Conservation (phyloP, 2,888 invertebrate species). For the Caenorhabditis sp. region DNA sequence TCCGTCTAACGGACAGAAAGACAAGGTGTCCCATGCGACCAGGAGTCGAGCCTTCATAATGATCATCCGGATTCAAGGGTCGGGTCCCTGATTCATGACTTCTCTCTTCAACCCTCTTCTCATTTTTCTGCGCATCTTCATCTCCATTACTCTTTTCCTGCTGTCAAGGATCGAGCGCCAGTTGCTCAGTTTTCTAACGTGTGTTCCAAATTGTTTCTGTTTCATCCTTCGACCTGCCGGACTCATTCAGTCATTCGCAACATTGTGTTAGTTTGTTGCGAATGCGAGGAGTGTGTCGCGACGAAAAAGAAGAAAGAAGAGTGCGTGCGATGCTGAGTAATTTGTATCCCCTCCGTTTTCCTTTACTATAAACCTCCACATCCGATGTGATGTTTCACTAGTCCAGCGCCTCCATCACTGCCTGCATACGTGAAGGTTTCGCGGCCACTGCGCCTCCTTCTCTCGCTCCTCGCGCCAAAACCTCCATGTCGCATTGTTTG, state of each 20-base stretch:
- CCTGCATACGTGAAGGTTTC: slow-evolving; percentile 48
- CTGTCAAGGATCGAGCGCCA: background rate
- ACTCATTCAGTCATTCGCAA: slow-evolving; percentile 41
- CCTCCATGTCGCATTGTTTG: slow-evolving; percentile 43
- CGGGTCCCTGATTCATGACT: slow-evolving; percentile 1
- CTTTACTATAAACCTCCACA: slow-evolving; percentile 25
- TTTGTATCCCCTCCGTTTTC: slow-evolving; percentile 36
- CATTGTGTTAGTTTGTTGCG: slow-evolving; percentile 43
- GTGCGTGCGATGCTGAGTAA: slow-evolving; percentile 61
- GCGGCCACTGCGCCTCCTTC: slow-evolving; percentile 38
- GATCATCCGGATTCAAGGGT: slow-evolving; percentile 11
- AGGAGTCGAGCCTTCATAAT: slow-evolving; percentile 49
- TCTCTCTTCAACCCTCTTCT: slow-evolving; percentile 12
- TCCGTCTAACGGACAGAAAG: slow-evolving; percentile 27
- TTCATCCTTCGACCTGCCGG: slow-evolving; percentile 24
- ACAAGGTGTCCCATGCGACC: slow-evolving; percentile 32
- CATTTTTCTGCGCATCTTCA: slow-evolving; percentile 13
- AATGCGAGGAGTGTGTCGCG: slow-evolving; percentile 35
- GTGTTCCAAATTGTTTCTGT: slow-evolving; percentile 34
- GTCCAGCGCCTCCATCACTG: slow-evolving; percentile 18
- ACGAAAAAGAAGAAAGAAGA: slow-evolving; percentile 37
- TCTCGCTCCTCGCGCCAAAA: slow-evolving; percentile 41
- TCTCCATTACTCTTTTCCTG: slow-evolving; percentile 19
- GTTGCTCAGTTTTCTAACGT: slow-evolving; percentile 19
- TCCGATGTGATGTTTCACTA: slow-evolving; percentile 33